These are phyloP conservation scores for Scaeva pyrastri DNA, from an alignment of 2,888 invertebrate species.

Conservation along the genomic window DNA sequence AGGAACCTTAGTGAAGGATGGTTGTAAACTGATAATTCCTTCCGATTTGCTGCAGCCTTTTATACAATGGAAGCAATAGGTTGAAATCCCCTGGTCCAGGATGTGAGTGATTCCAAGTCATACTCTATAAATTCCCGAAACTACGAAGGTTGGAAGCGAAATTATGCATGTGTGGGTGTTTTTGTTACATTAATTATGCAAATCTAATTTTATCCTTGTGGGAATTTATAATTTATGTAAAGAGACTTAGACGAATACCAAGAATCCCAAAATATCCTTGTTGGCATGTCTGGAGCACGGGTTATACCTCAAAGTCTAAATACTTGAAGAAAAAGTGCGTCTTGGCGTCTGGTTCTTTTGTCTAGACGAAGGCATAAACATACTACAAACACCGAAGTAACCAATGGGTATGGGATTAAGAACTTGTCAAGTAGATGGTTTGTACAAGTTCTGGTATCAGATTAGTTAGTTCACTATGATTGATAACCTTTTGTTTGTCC, in stretches of 20 bases:
- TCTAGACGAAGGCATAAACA: no score
- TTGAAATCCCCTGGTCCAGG: not conserved
- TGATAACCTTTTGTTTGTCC: no score
- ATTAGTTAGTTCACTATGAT: no score
- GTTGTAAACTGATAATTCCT: not conserved
- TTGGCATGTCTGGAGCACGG: no score
- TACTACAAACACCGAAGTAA: no score
- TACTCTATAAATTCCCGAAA: not conserved
- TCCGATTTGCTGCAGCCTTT: not conserved
- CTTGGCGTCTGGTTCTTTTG: no score
- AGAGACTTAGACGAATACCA: constrained; percentile 19
- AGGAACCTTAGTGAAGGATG: not conserved
- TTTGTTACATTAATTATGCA: constrained; percentile 73
- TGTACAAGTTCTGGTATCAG: no score
- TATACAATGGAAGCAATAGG: not conserved
- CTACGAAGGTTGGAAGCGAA: not conserved
- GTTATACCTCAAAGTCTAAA: no score
- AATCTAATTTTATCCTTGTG: constrained; percentile 32
- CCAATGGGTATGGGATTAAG: no score
- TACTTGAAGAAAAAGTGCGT: no score
- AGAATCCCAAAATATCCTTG: not conserved
- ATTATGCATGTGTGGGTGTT: no score
- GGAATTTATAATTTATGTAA: constrained; percentile 49
- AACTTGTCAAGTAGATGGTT: no score
- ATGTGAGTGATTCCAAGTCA: not conserved